These are phyloP conservation scores for Sarcophaga rosellei DNA, from an alignment of 2,888 invertebrate genomes.

Conservation along the genomic window DNA sequence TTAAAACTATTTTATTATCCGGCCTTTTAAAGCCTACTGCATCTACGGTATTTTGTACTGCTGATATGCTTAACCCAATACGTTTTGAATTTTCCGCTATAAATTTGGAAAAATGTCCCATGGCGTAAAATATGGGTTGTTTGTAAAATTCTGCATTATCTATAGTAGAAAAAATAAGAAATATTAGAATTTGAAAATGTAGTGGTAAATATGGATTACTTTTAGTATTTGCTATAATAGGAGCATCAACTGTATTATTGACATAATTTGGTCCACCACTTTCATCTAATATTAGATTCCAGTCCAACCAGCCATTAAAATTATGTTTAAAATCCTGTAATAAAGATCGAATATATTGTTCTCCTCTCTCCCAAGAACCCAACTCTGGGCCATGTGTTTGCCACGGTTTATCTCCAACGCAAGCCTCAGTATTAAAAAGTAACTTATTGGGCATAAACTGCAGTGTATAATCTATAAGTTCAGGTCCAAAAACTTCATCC, in stretches of 20 bases:
- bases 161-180: constrained; percentile 21
- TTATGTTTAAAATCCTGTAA: constrained; percentile 89
- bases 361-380: constrained; percentile 90
- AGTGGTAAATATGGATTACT: constrained; percentile 69
- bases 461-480: constrained; percentile 85
- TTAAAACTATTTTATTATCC: constrained; percentile 82
- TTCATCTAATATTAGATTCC: constrained; percentile 92
- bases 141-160: constrained; percentile 89
- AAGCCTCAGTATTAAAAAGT: constrained; percentile 91
- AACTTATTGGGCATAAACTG: constrained; percentile 86
- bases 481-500: constrained; percentile 84
- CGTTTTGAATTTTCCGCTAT: constrained; percentile 84
- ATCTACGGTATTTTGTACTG: constrained; percentile 74
- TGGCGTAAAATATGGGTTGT: constrained; percentile 93
- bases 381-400: constrained; percentile 84
- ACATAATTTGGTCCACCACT: constrained; percentile 90
- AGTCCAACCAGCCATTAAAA: constrained; percentile 94
- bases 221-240: constrained; percentile 83
- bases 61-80: constrained; percentile 75
- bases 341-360: constrained; percentile 86
- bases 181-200: background rate
- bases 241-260: constrained; percentile 86
- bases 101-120: constrained; percentile 91
- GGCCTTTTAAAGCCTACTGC: constrained; percentile 83
- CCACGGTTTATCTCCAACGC: constrained; percentile 84